phyloP scores from a whole-genome alignment of 2,797 vertebrate genomes.

The Paguma larvata region DNA sequence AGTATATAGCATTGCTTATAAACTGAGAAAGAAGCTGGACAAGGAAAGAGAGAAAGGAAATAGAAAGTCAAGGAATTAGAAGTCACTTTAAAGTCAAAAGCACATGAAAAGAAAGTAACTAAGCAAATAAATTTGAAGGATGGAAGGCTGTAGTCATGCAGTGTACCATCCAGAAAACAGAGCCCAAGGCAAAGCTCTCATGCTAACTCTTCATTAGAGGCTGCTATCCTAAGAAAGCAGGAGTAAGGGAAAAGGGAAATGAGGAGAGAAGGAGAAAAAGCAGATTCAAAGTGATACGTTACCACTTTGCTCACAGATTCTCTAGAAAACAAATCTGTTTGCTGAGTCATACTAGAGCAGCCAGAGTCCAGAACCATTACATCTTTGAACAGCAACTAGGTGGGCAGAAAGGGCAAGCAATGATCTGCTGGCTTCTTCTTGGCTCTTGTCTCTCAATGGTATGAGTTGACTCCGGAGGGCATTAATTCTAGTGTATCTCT shows the following conservation, averaged over 20 bases:
- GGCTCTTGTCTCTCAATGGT: constrained; percentile 51
- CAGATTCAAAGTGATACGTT: neutral
- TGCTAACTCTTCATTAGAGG: neutral
- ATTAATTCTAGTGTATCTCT: neutral
- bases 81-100: neutral
- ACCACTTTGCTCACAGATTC: neutral
- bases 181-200: neutral
- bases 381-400: constrained; percentile 52
- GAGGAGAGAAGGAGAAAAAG: neutral
- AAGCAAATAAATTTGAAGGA: neutral
- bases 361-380: neutral
- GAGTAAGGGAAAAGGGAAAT: neutral
- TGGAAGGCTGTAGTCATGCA: neutral
- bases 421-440: constrained; percentile 42
- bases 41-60: neutral
- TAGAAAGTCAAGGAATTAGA: neutral
- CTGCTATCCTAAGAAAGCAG: neutral
- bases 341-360: constrained; percentile 53
- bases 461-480: neutral
- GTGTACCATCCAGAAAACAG: neutral
- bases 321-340: constrained; percentile 47
- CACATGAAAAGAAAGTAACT: neutral
- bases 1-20: neutral
- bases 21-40: neutral
- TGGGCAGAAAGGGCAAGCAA: constrained; percentile 47